Percentiles rank a stretch among this genome's conserved stretches.
These are phyloP conservation scores for Clupea harengus DNA, from an alignment of 2,113 vertebrate genomes.

Conservation along the genomic window DNA sequence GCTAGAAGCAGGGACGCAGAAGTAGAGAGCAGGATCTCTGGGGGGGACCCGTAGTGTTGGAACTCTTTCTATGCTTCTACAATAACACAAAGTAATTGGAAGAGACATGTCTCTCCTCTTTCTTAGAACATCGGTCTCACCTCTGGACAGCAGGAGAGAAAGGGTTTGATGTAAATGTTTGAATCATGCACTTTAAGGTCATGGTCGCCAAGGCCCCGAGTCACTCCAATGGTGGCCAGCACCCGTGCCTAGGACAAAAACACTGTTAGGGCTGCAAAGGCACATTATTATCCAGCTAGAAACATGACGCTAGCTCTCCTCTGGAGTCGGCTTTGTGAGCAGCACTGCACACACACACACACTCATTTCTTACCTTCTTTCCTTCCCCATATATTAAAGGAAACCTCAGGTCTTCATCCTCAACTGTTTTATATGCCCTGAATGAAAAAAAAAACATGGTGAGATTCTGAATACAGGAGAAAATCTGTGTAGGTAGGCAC, in stretches of 20 bases:
- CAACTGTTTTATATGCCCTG: slow-evolving; percentile 82
- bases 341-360: background rate
- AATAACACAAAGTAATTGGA: background rate
- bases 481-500: slow-evolving; percentile 3
- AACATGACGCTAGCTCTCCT: background rate
- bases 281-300: background rate
- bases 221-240: slow-evolving; percentile 96
- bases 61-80: background rate
- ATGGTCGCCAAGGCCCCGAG: slow-evolving; percentile 94
- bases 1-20: background rate
- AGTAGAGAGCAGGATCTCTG: too few species aligned
- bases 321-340: background rate
- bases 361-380: slow-evolving; percentile 79
- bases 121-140: slow-evolving; percentile 64
- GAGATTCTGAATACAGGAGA: background rate
- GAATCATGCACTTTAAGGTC: slow-evolving; percentile 97
- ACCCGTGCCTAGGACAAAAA: slow-evolving; percentile 83
- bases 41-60: too few species aligned
- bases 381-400: slow-evolving; percentile 72
- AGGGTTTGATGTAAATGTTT: slow-evolving; percentile 97
- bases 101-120: background rate
- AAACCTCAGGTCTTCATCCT: slow-evolving; percentile 68
- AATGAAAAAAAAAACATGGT: background rate
- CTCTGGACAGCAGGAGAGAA: slow-evolving; percentile 94
- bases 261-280: background rate